These are phyloP conservation scores for Zaprionus vittiger DNA, from an alignment of 1,140 invertebrate genomes.

Conservation along the genomic window DNA sequence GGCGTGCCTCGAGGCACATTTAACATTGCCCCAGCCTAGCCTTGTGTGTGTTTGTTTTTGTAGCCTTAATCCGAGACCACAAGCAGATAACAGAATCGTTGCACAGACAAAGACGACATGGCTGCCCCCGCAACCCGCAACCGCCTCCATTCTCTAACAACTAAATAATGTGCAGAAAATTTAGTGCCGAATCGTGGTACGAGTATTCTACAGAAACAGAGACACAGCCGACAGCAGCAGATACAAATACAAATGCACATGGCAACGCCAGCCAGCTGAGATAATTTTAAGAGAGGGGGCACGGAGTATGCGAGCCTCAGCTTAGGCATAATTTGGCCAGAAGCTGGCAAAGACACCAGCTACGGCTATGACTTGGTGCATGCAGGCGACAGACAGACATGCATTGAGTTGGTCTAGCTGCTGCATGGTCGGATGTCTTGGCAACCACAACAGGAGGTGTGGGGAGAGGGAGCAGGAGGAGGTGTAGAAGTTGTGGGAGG, in stretches of 20 bases:
- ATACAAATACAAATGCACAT: constrained; percentile 48
- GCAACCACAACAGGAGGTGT: constrained; percentile 45
- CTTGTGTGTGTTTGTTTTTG: constrained; percentile 48
- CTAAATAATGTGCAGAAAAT: constrained; percentile 79
- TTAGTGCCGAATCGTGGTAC: constrained; percentile 48
- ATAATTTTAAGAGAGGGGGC: constrained; percentile 55
- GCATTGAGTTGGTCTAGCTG: constrained; percentile 25
- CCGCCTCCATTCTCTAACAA: constrained; percentile 50
- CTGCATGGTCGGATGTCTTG: constrained; percentile 65
- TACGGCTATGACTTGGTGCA: constrained; percentile 1
- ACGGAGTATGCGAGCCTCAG: neutral
- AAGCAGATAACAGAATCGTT: constrained; percentile 69
- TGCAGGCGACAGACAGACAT: constrained; percentile 18
- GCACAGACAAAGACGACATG: constrained; percentile 57
- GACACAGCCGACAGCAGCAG: constrained; percentile 14
- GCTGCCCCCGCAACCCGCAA: constrained; percentile 10
- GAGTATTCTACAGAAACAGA: neutral
- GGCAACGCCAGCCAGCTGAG: constrained; percentile 37
- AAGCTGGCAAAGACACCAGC: constrained; percentile 31
- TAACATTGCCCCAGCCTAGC: neutral
- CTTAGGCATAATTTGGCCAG: constrained; percentile 68
- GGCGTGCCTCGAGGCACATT: constrained; percentile 21
- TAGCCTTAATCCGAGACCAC: constrained; percentile 70
- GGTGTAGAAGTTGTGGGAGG: neutral
- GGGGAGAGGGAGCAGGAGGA: neutral